These are phyloP conservation scores for Leuciscus idus DNA, from an alignment of 2,113 vertebrate species.

Conservation along the genomic window DNA sequence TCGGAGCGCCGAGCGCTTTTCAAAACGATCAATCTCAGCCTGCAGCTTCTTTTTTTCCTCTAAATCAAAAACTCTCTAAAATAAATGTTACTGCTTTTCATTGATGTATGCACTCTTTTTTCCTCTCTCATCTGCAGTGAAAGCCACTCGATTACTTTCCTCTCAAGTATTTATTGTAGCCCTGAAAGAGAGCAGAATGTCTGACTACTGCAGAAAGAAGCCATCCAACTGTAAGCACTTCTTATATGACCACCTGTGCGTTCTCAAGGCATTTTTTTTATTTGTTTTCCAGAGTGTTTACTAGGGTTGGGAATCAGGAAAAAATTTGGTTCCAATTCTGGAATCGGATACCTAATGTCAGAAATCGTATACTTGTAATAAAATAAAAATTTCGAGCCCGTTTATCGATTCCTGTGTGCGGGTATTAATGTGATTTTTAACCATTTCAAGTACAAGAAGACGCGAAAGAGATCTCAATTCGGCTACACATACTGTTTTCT, in stretches of 20 bases:
- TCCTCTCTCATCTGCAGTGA: not conserved
- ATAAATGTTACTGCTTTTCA: not conserved
- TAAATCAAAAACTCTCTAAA: constrained; percentile 9
- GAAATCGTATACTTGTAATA: no score
- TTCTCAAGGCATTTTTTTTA: constrained; percentile 58
- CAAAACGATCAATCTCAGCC: not conserved
- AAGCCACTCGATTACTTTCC: constrained; percentile 13
- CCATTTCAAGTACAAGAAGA: no score
- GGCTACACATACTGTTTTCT: no score
- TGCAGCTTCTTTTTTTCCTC: not conserved
- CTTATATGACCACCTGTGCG: constrained; percentile 10
- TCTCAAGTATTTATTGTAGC: not conserved
- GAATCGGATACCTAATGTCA: no score
- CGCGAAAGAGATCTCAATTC: no score
- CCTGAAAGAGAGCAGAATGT: not conserved
- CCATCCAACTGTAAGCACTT: not conserved
- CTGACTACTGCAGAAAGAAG: not conserved
- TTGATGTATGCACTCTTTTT: not conserved
- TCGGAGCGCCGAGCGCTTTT: not conserved
- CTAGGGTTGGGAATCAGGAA: constrained; percentile 4
- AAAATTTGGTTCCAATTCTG: no score
- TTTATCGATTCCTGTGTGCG: no score
- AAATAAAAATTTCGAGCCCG: no score
- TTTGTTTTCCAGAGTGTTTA: constrained; percentile 72
- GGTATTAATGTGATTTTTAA: no score